Evolutionary conservation across 2,888 invertebrate genomes (phyloP).

Genomic region (Anodontia alba): DNA sequence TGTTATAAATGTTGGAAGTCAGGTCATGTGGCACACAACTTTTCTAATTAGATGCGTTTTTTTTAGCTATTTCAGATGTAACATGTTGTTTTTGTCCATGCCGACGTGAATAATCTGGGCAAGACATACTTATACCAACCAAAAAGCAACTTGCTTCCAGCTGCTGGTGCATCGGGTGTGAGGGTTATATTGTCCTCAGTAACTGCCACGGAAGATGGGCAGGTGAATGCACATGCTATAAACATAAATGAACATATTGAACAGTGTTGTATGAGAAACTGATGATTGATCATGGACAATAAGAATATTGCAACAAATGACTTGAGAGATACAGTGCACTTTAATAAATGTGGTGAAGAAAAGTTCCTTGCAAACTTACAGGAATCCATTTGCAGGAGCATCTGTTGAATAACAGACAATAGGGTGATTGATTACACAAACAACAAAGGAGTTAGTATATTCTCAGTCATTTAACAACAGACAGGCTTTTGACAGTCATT

Average conservation of each 20-base stretch:
- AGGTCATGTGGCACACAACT: neutral
- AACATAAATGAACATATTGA: neutral
- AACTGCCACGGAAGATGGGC: conserved; percentile 13
- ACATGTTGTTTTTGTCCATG: conserved; percentile 20
- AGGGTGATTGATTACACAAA: neutral
- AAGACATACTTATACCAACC: conserved; percentile 14
- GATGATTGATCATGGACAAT: conserved; percentile 23
- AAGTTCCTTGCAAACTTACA: conserved; percentile 11
- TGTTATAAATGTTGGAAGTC: neutral
- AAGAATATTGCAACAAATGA: neutral
- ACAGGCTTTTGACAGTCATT: too few relatives aligned
- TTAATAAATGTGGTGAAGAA: conserved; percentile 6
- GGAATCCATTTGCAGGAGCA: neutral
- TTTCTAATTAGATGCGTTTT: neutral
- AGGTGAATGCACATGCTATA: conserved; percentile 1
- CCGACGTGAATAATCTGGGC: conserved; percentile 21
- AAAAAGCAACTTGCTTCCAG: conserved; percentile 8
- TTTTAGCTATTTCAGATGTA: too few relatives aligned
- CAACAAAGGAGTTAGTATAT: too few relatives aligned
- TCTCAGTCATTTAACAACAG: too few relatives aligned
- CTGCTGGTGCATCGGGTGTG: neutral
- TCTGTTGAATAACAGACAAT: neutral
- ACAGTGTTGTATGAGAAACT: neutral
- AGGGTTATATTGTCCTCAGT: conserved; percentile 13
- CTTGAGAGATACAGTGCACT: conserved; percentile 23